Conservation (phyloP, 2,888 invertebrate species). For the Tipula helvola region DNA sequence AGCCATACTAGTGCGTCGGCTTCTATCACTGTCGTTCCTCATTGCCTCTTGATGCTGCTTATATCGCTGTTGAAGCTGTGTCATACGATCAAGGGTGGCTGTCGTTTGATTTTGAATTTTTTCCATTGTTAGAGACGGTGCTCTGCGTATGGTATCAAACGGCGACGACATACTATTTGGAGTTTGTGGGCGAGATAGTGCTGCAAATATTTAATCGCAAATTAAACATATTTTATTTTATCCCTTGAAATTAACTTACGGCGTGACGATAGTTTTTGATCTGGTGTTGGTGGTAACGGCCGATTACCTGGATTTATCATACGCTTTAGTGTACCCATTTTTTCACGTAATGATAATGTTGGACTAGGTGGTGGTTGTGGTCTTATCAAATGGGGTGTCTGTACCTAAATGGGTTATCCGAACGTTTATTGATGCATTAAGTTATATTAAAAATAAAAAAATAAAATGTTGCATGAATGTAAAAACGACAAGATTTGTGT, state of each 20-base stretch:
- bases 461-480: not conserved
- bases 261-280: not conserved
- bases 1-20: conserved; percentile 18
- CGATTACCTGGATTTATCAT: conserved; percentile 28
- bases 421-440: not conserved
- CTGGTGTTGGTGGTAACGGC: conserved; percentile 44
- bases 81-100: conserved; percentile 35
- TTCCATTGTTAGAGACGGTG: conserved; percentile 34
- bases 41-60: conserved; percentile 44
- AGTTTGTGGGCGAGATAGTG: conserved; percentile 23
- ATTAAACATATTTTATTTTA: not conserved
- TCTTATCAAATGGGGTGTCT: not conserved
- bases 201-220: conserved; percentile 20
- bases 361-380: conserved; percentile 18
- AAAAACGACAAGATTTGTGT: conserved; percentile 5
- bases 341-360: conserved; percentile 25
- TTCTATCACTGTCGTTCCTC: conserved; percentile 21
- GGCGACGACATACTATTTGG: conserved; percentile 23
- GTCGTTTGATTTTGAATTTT: conserved; percentile 35
- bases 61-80: conserved; percentile 41
- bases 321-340: conserved; percentile 22
- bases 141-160: conserved; percentile 33
- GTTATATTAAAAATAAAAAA: not conserved
- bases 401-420: conserved; percentile 6
- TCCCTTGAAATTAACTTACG: not conserved